A percentile compares a stretch with the other conserved stretches of the same genome.
Conservation (phyloP, 1,140 invertebrate species). For the Polyergus mexicanus region DNA sequence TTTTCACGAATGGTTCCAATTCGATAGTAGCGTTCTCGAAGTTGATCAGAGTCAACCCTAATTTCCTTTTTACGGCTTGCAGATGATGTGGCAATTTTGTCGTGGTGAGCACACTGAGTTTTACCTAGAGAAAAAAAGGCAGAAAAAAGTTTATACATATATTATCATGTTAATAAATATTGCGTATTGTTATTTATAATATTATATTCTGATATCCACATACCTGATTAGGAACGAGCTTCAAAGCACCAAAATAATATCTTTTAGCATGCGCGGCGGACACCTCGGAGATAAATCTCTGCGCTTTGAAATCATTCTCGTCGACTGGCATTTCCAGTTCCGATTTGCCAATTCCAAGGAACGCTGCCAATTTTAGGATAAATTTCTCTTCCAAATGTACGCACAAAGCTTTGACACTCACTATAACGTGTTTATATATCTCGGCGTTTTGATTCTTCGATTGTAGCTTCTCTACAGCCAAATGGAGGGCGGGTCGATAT, state of each 20-base stretch:
- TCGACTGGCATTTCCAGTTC: slow-evolving; percentile 86
- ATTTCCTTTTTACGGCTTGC: slow-evolving; percentile 93
- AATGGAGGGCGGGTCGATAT: slow-evolving; percentile 88
- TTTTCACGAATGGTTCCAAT: slow-evolving; percentile 94
- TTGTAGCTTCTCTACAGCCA: slow-evolving; percentile 90
- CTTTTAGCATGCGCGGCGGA: slow-evolving; percentile 93
- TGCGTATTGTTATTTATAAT: background rate
- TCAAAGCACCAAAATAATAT: slow-evolving; percentile 96
- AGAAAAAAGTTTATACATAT: slow-evolving; percentile 24
- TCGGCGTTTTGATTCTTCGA: slow-evolving; percentile 91
- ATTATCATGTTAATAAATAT: background rate
- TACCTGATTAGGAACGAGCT: slow-evolving; percentile 92
- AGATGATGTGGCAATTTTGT: slow-evolving; percentile 93
- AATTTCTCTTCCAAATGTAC: slow-evolving; percentile 95
- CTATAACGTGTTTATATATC: slow-evolving; percentile 91
- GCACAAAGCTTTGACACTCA: slow-evolving; percentile 94
- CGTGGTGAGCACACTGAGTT: slow-evolving; percentile 94
- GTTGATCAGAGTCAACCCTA: slow-evolving; percentile 95
- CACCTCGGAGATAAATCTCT: slow-evolving; percentile 92
- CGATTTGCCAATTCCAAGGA: slow-evolving; percentile 87
- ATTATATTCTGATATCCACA: slow-evolving; percentile 51
- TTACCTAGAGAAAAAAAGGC: slow-evolving; percentile 87
- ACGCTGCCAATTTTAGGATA: slow-evolving; percentile 94
- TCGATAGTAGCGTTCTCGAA: slow-evolving; percentile 99
- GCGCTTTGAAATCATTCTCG: slow-evolving; percentile 92